A percentile compares a stretch with the other conserved stretches of the same genome.
phyloP scores from a whole-genome alignment of 2,888 invertebrate species.

The Perizoma flavofasciatum region DNA sequence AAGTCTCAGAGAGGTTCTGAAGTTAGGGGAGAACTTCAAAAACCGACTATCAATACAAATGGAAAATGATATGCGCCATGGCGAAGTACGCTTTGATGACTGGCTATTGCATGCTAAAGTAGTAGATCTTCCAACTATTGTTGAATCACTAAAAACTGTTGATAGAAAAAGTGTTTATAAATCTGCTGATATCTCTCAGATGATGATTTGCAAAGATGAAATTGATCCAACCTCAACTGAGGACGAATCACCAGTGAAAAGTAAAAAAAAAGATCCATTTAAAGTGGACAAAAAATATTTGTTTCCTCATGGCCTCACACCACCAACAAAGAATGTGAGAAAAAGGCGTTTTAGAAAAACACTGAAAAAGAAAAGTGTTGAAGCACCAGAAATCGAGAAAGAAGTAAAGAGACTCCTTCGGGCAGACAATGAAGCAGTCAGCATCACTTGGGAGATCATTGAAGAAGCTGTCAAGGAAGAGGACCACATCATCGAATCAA shows the following conservation, averaged over 20 bases:
- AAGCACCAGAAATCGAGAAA: constrained; percentile 98
- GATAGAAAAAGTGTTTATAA: constrained; percentile 99
- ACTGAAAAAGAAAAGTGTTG: constrained; percentile 97
- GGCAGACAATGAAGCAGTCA: constrained; percentile 96
- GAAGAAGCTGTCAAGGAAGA: constrained; percentile 92
- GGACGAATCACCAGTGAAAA: constrained; percentile 91
- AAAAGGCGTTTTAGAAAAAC: constrained; percentile 97
- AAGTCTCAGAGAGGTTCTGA: constrained; percentile 89
- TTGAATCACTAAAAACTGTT: constrained; percentile 97
- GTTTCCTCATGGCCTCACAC: constrained; percentile 98
- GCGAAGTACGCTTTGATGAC: constrained; percentile 94
- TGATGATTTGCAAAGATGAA: constrained; percentile 95
- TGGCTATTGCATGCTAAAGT: constrained; percentile 94
- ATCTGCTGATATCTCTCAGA: constrained; percentile 97
- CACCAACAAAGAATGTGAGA: constrained; percentile 97
- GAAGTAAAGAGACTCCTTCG: constrained; percentile 96
- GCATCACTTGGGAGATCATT: constrained; percentile 94
- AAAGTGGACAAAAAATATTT: constrained; percentile 95
- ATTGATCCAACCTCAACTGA: constrained; percentile 90
- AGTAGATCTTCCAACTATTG: constrained; percentile 95
- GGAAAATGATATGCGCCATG: constrained; percentile 94
- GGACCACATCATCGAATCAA: constrained; percentile 85
- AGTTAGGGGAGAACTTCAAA: constrained; percentile 90
- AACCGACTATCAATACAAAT: constrained; percentile 93
- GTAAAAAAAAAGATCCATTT: constrained; percentile 92